Base-by-base conservation (phyloP, 2,113 vertebrate genomes). In the Falco punctatus region DNA sequence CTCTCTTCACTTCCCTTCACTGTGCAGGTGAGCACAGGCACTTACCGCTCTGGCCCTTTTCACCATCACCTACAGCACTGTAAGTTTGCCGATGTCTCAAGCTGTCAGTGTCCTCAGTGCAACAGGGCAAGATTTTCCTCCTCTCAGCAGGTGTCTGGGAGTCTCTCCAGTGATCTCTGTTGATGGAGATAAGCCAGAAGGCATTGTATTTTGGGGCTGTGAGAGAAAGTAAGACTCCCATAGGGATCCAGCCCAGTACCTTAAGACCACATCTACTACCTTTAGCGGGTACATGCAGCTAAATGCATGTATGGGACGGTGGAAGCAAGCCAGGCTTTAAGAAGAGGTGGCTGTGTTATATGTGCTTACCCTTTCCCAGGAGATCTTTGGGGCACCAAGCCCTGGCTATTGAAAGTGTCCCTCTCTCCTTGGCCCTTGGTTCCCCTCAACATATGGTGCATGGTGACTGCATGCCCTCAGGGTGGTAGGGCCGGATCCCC, bases 221-320 rank as follows among this genome's bases (percentile, higher is more conserved):
- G n/a, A 57, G 75, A 82, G 77, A 94, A 94, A 67, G 57, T 51
- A 57, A 81, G 40, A 8, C 32, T 88, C 32, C 11, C 22, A 13
- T 11, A 83, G 97, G 75, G 46, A 24, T 20, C 19, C n/a, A 11
- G 58, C 58, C 65, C 42, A 17, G 18, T 46, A 73, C 28, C 57
- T 77, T 42, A 78, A 30, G 42, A 74, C 21, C 24, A 27, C 4
- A 7, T 2, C 15, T 5, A 54, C 15, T 5, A 54, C 33, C 64
- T 92, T 57, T 77, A 84, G 55, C 46, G 13, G 49, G 19, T 44
- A 51, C 3, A 21, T 14, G 28, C 16, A 67, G 62, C 52, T 67
- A 84, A 24, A 52, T 2, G 2, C 5, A 24, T 3, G 5, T 38
- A 8, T 0, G 0, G 15, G n/a, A 17, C 3, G 5, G 14, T 57